phyloP scores from a whole-genome alignment of 2,797 vertebrate genomes.

The Hydrophis major region DNA sequence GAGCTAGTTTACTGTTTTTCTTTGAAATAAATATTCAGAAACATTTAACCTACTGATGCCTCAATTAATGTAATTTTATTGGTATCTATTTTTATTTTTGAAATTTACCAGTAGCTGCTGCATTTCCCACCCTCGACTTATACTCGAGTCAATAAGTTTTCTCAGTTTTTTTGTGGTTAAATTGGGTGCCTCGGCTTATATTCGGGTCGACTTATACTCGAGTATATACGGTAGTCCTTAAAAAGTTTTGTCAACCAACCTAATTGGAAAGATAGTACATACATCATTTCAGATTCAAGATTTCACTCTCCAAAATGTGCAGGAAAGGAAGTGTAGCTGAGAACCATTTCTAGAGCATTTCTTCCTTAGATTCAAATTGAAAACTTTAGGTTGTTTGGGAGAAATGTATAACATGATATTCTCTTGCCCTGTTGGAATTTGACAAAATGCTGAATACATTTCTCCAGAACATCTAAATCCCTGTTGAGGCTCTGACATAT shows the following conservation, averaged over 20 bases:
- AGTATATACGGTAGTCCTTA: not conserved
- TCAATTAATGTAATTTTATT: too few relatives aligned
- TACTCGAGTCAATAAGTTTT: too few relatives aligned
- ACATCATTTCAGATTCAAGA: not conserved
- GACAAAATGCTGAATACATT: not conserved
- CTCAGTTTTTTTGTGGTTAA: too few relatives aligned
- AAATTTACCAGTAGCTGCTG: too few relatives aligned
- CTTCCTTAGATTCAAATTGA: not conserved
- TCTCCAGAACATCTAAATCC: not conserved
- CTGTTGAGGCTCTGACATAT: not conserved
- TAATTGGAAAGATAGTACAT: not conserved
- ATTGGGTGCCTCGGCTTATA: too few relatives aligned
- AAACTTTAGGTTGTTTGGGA: not conserved
- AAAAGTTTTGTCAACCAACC: not conserved
- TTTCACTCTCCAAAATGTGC: not conserved
- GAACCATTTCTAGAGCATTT: not conserved
- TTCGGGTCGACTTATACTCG: too few relatives aligned
- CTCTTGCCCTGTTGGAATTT: not conserved
- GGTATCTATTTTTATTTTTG: too few relatives aligned
- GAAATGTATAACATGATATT: not conserved
- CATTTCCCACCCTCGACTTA: too few relatives aligned
- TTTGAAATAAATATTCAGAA: too few relatives aligned
- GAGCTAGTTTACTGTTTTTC: too few relatives aligned
- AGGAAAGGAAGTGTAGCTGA: not conserved
- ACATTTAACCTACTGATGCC: too few relatives aligned